These are phyloP conservation scores for Pedicia rivosa DNA, from an alignment of 2,888 invertebrate species.

Conservation along the genomic window DNA sequence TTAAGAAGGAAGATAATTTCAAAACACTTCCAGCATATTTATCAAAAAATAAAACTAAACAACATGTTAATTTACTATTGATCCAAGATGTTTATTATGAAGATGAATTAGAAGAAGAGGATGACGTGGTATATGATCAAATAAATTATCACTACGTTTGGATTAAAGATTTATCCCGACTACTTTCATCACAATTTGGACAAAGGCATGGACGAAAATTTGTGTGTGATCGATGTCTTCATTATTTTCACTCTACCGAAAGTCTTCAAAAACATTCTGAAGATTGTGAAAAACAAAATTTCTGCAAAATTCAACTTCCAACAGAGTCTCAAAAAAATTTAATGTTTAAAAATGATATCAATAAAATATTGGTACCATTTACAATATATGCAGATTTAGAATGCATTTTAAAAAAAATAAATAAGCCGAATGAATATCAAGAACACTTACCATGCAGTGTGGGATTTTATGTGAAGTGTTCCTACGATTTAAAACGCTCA, in stretches of 20 bases:
- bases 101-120: background rate
- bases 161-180: slow-evolving; percentile 11
- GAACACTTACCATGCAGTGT: slow-evolving; percentile 13
- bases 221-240: slow-evolving; percentile 13
- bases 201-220: slow-evolving; percentile 7
- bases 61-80: slow-evolving; percentile 1
- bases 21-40: background rate
- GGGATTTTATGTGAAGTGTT: slow-evolving; percentile 15
- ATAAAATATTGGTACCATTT: slow-evolving; percentile 9
- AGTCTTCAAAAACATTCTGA: background rate
- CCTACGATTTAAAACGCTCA: slow-evolving; percentile 12
- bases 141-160: slow-evolving; percentile 8
- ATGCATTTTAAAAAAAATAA: slow-evolving; percentile 7
- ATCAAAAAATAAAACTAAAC: background rate
- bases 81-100: background rate
- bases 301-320: slow-evolving; percentile 8
- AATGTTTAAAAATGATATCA: slow-evolving; percentile 9
- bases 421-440: slow-evolving; percentile 3
- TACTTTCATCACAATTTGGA: slow-evolving; percentile 6
- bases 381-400: slow-evolving; percentile 14
- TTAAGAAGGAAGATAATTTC: background rate
- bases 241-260: slow-evolving; percentile 8
- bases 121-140: background rate
- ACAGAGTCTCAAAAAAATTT: slow-evolving; percentile 7
- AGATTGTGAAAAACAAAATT: background rate